Conservation (phyloP, 2,797 vertebrate species). For the Geotrypetes seraphini region DNA sequence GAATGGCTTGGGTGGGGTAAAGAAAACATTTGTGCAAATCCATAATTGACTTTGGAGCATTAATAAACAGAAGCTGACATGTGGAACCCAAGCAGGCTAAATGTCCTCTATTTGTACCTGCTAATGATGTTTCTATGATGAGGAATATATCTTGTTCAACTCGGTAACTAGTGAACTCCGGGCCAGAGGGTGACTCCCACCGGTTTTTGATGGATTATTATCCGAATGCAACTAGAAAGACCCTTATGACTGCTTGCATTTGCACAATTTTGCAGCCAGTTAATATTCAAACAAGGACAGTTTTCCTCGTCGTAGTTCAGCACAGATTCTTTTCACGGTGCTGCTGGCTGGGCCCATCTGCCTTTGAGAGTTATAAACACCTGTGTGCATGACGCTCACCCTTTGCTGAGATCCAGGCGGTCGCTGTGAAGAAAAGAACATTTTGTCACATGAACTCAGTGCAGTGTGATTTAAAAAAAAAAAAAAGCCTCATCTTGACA, state of each 20-base stretch:
- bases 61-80: no score
- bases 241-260: neutral
- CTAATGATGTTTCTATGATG: no score
- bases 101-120: no score
- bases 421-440: conserved; percentile 9
- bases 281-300: conserved; percentile 14
- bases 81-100: no score
- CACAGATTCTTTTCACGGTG: conserved; percentile 7
- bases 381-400: conserved; percentile 9
- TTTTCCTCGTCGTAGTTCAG: conserved; percentile 16
- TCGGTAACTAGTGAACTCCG: no score
- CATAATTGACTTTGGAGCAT: no score
- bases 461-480: neutral
- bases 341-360: neutral
- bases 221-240: conserved; percentile 13
- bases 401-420: conserved; percentile 1
- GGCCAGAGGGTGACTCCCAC: conserved; percentile 3
- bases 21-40: no score
- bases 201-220: conserved; percentile 2
- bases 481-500: neutral
- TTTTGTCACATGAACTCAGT: conserved; percentile 10
- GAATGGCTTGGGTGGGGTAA: no score
- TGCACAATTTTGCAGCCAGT: conserved; percentile 8
- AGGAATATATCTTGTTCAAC: no score
- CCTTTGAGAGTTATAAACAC: conserved; percentile 3